phyloP scores from a whole-genome alignment of 2,797 vertebrate genomes.

The Rhodeus uyekii region DNA sequence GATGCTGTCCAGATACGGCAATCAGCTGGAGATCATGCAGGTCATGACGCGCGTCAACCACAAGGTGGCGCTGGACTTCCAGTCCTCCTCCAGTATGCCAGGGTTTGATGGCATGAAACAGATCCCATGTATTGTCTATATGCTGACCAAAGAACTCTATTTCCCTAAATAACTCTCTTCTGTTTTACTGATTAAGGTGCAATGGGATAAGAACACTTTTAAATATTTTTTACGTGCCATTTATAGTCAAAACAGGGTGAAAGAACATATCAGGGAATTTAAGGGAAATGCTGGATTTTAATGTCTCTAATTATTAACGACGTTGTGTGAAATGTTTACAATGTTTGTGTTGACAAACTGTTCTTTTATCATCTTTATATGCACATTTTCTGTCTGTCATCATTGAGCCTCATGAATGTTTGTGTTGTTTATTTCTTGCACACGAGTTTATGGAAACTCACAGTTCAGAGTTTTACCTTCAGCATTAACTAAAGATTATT shows the following conservation, averaged over 20 bases:
- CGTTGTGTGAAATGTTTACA: background rate
- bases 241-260: no score
- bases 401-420: background rate
- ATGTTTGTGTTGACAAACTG: background rate
- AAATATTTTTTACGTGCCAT: background rate
- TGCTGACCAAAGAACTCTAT: constrained; percentile 93
- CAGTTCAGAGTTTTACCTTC: no score
- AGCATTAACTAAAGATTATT: no score
- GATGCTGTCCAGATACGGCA: constrained; percentile 69
- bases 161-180: constrained; percentile 69
- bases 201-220: background rate
- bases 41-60: constrained; percentile 90
- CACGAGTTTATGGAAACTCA: no score
- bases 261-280: background rate
- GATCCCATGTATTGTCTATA: constrained; percentile 89
- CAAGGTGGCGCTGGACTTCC: constrained; percentile 82
- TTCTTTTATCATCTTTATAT: background rate
- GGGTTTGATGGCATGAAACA: constrained; percentile 85
- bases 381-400: background rate
- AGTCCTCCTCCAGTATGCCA: constrained; percentile 75
- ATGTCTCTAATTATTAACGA: background rate
- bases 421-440: background rate
- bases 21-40: constrained; percentile 86
- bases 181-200: background rate
- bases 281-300: background rate